These are phyloP conservation scores for Neoseiulus cucumeris DNA, from an alignment of 1,140 invertebrate species.

Conservation along the genomic window DNA sequence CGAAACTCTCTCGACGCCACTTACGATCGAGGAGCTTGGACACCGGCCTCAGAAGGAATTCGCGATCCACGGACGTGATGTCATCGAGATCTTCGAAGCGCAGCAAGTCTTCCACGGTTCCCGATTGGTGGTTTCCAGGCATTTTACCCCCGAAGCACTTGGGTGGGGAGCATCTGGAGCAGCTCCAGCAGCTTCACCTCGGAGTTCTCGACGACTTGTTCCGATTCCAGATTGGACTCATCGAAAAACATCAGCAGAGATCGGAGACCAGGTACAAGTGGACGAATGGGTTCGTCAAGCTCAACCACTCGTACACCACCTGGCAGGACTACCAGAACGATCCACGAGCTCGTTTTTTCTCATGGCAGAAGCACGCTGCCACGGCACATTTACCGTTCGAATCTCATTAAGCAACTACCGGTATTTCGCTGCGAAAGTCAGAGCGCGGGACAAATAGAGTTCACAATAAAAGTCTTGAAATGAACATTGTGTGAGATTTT, in stretches of 20 bases:
- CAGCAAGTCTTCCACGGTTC: neutral
- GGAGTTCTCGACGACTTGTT: slow-evolving; percentile 3
- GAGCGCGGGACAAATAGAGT: too few species aligned
- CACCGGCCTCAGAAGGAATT: neutral
- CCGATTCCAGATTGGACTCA: neutral
- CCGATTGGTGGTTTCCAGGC: slow-evolving; percentile 5
- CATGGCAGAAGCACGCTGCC: neutral
- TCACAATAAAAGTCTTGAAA: too few species aligned
- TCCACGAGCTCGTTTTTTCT: neutral
- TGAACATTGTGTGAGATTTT: too few species aligned
- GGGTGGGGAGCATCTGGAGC: neutral
- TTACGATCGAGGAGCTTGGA: neutral
- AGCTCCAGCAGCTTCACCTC: neutral
- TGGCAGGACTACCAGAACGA: neutral
- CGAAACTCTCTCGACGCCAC: neutral
- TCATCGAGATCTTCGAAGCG: neutral
- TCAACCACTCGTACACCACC: neutral
- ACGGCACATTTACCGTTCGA: too few species aligned
- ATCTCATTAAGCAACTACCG: too few species aligned
- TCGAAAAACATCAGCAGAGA: slow-evolving; percentile 7
- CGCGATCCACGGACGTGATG: neutral
- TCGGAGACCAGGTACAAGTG: neutral
- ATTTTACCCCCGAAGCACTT: neutral
- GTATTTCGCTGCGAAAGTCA: too few species aligned
- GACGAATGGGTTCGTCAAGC: neutral